Evolutionary conservation across 1,140 invertebrate genomes (phyloP).

Genomic region (Danaus melanippus): DNA sequence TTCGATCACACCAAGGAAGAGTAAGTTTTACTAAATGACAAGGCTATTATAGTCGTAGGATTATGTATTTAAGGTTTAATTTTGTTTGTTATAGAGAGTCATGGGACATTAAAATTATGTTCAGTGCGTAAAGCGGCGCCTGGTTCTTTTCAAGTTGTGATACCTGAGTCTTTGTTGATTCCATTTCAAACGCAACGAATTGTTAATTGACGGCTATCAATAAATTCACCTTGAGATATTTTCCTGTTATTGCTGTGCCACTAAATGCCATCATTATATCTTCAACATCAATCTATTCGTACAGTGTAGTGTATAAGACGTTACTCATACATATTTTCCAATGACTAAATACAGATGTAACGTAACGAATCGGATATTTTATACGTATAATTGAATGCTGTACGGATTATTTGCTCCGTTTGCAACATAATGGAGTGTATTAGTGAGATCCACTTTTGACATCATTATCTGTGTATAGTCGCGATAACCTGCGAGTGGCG

Average conservation of each 20-base stretch:
- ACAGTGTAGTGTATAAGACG: no score
- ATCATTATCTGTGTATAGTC: slow-evolving; percentile 67
- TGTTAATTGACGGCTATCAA: slow-evolving; percentile 3
- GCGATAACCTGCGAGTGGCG: slow-evolving; percentile 64
- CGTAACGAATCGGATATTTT: no score
- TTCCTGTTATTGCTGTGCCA: no score
- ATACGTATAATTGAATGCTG: no score
- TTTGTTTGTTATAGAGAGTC: slow-evolving; percentile 35
- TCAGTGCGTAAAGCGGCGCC: slow-evolving; percentile 45
- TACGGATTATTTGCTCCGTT: slow-evolving; percentile 47
- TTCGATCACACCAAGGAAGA: slow-evolving; percentile 43
- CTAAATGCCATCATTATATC: no score
- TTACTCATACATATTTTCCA: no score
- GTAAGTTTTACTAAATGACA: slow-evolving; percentile 29
- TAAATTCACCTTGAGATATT: no score
- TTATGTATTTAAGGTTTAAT: slow-evolving; percentile 45
- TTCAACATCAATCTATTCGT: no score
- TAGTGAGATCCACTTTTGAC: slow-evolving; percentile 71
- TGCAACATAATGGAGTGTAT: slow-evolving; percentile 68
- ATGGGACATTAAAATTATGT: slow-evolving; percentile 59
- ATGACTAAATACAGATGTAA: no score
- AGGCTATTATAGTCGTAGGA: slow-evolving; percentile 41
- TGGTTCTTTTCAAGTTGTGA: slow-evolving; percentile 54
- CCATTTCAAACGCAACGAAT: slow-evolving; percentile 35
- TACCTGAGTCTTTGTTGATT: slow-evolving; percentile 53